Evolutionary conservation across 2,888 invertebrate species (phyloP).

Genomic region (Pomacea canaliculata): DNA sequence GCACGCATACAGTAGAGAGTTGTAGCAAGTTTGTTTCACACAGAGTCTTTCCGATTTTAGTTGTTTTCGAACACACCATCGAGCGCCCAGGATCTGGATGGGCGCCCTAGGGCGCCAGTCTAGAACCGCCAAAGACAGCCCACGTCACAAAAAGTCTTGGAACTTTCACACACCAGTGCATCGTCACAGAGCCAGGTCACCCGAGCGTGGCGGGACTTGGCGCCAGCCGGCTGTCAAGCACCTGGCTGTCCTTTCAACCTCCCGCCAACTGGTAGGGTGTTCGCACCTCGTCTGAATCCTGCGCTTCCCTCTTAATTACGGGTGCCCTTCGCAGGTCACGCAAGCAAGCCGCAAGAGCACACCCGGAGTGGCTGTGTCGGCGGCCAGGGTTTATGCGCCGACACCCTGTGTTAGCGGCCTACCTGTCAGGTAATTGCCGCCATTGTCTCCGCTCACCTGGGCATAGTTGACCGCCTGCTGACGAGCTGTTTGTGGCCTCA

Average conservation of each 20-base stretch:
- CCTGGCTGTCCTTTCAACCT: not conserved
- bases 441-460: not conserved
- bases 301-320: slow-evolving; percentile 6
- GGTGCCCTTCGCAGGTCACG: slow-evolving; percentile 1
- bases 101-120: too few species aligned
- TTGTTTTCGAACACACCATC: too few species aligned
- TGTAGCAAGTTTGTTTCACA: not conserved
- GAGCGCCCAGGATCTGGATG: too few species aligned
- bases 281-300: not conserved
- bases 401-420: slow-evolving; percentile 14
- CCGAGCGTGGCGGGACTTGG: slow-evolving; percentile 13
- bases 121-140: too few species aligned
- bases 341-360: not conserved
- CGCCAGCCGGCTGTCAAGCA: slow-evolving; percentile 3
- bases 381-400: not conserved
- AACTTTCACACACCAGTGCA: slow-evolving; percentile 6
- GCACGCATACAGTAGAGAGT: not conserved
- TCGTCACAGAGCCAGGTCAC: slow-evolving; percentile 6
- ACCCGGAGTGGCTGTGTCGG: not conserved
- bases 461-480: too few species aligned
- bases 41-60: not conserved
- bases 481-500: too few species aligned
- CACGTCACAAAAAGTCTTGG: not conserved
- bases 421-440: slow-evolving; percentile 13
- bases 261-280: not conserved